Evolutionary conservation across 2,113 vertebrate species (phyloP), one percentile per base, ranked within the genome.

Genomic region (Oenanthe oenanthe): DNA sequence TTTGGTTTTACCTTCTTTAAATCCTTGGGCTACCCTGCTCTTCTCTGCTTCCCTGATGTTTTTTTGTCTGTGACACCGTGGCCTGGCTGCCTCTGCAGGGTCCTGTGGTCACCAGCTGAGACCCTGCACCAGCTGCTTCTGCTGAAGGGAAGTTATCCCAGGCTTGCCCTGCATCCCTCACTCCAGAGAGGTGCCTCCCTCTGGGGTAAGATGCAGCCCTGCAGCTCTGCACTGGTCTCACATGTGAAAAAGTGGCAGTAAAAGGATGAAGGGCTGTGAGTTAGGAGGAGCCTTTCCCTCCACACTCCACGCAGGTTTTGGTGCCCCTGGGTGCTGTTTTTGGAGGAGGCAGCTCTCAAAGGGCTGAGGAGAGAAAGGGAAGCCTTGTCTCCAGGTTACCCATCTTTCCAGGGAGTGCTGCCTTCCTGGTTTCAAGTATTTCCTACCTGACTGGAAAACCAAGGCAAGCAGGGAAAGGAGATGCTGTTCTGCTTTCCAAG

Each of bases 231-330:
- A 0, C 38, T 58, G 14, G 3, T 54, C 62, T 88, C 25, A 17
- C 11, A 0, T 43, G n/a, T 70, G 72, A 38, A 20, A 61, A 65
- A 61, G 36, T 45, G 68, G 40, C 72, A 60, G 51, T 63, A 66
- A 86, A 24, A 70, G 48, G 4, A 5, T 16, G 53, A 9, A 40
- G 4, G 6, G 50, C 3, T 65, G 31, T 28, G 83, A 63, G 38
- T 45, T 15, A 17, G 73, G 61, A 81, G 4, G 78, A 73, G 45
- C 34, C 28, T 81, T 51, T 77, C 29, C 29, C 68, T 83, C 36
- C 57, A 10, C 17, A 0, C 34, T 72, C 19, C 12, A 0, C 0
- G 1, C 36, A 31, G 25, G 13, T 10, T 81, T 54, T 32, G 53
- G 53, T 54, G 29, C 29, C 53, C 13, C 16, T 66, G 63, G 34